Evolutionary conservation across 2,888 invertebrate genomes (phyloP).

Genomic region (Coelinius sp.): DNA sequence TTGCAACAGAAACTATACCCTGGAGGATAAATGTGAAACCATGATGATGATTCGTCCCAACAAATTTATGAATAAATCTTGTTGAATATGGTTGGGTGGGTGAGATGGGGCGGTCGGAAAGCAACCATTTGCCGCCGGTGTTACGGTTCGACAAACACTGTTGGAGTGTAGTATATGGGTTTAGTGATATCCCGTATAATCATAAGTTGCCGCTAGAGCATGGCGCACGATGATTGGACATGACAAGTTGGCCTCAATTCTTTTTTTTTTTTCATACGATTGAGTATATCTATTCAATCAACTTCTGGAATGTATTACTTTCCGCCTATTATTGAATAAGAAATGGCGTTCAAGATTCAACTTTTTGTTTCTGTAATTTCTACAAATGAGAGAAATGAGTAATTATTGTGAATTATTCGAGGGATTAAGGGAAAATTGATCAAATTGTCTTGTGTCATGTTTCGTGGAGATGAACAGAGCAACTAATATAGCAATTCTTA

Average conservation of each 20-base stretch:
- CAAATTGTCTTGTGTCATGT: too few relatives aligned
- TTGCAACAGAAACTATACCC: too few relatives aligned
- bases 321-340: constrained; percentile 29
- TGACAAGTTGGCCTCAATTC: constrained; percentile 46
- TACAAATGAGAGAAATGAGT: not conserved
- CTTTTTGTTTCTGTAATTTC: not conserved
- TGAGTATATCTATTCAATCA: constrained; percentile 27
- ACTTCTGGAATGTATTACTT: constrained; percentile 44
- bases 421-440: too few relatives aligned
- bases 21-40: too few relatives aligned
- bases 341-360: constrained; percentile 10
- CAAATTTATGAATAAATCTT: not conserved
- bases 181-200: constrained; percentile 7
- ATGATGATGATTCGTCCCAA: not conserved
- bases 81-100: constrained; percentile 28
- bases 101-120: constrained; percentile 35
- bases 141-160: constrained; percentile 43
- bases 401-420: too few relatives aligned
- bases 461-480: too few relatives aligned
- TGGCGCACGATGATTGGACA: constrained; percentile 42
- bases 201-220: constrained; percentile 1
- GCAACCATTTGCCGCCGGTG: constrained; percentile 40
- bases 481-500: too few relatives aligned
- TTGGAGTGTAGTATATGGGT: not conserved
- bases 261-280: constrained; percentile 36